Evolutionary conservation across 2,113 vertebrate species (phyloP), one percentile per base, ranked within the genome.

Genomic region (Daboia siamensis): DNA sequence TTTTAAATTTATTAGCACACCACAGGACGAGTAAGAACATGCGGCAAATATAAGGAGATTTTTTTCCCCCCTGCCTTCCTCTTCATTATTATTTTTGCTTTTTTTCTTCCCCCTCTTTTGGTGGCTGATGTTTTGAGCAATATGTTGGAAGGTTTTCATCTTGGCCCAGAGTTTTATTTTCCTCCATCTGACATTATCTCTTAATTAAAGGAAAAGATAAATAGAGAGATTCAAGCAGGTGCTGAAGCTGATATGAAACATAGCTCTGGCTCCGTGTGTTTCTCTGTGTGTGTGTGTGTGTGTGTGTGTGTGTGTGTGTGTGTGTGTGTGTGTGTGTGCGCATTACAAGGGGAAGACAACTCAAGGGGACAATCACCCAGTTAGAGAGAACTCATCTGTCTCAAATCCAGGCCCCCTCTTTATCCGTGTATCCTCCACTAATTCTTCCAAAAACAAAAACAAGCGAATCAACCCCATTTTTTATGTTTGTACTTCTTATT

Each of bases 181-280:
- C 95, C 93, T 95, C 92, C 95, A 80, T 91, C 91, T 96, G 95
- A 96, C 96, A 95, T 93, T 91, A 94, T 93, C 89, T 95, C 94
- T 96, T 97, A 97, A 97, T 97, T 96, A 96, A 97, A 96, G 96
- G 84, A 64, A 92, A 96, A 97, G 94, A 95, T 92, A 95, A 96
- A 95, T 61, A 96, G 92, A 93, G 26, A 3, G 87, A 96, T 91
- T 94, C 92, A 95, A 86, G 93, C 94, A 96, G 94, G 95, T 97
- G 92, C 87, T 84, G 23, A 3, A 69, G 90, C 87, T 92, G 92
- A 95, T 96, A 96, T 0, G 64, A 96, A 94, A 93, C 93, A 44
- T 55, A 17, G 87, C 33, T 93, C 39, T 4, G 21, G 4, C n/a
- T 51, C 15, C 15, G 1, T 48, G 17, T 33, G 15, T 46, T 0